A percentile compares a stretch with the other conserved stretches of the same genome.
These are phyloP conservation scores for Pyxicephalus adspersus DNA, from an alignment of 2,113 vertebrate species.

Conservation along the genomic window DNA sequence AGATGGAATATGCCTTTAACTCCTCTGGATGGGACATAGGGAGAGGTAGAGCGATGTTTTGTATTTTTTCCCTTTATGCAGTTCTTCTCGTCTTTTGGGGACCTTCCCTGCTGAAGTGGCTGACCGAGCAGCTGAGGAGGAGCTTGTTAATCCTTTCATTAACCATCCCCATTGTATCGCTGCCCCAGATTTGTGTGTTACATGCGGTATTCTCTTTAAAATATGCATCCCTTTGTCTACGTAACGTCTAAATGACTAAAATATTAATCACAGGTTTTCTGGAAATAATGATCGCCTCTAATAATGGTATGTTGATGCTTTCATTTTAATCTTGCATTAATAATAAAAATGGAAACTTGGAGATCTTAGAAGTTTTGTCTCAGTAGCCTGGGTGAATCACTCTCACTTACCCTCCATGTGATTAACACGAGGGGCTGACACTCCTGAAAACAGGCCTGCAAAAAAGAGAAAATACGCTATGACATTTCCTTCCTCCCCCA, in stretches of 20 bases:
- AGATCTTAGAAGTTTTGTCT: conserved; percentile 67
- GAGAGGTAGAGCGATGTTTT: background rate
- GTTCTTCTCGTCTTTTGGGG: conserved; percentile 6
- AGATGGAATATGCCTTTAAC: too few species aligned
- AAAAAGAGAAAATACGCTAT: conserved; percentile 71
- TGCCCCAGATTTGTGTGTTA: conserved; percentile 45
- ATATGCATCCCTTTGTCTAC: conserved; percentile 38
- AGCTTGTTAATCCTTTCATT: conserved; percentile 31
- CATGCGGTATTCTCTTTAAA: conserved; percentile 49
- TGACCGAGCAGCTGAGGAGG: conserved; percentile 27
- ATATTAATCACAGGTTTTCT: conserved; percentile 57
- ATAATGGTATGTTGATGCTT: conserved; percentile 63
- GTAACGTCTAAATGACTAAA: conserved; percentile 61
- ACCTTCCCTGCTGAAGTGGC: conserved; percentile 24
- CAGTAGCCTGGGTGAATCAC: conserved; percentile 68
- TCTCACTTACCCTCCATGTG: conserved; percentile 69
- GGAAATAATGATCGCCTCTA: conserved; percentile 42
- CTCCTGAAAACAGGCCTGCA: conserved; percentile 70
- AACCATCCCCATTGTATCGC: conserved; percentile 41
- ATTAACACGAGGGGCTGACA: conserved; percentile 70
- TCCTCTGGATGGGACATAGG: background rate
- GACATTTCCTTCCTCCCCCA: conserved; percentile 72
- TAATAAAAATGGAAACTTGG: conserved; percentile 64
- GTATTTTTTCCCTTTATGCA: background rate
- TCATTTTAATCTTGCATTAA: conserved; percentile 67